Base-by-base conservation (phyloP, 2,113 vertebrate species). In the Mustela nigripes region DNA sequence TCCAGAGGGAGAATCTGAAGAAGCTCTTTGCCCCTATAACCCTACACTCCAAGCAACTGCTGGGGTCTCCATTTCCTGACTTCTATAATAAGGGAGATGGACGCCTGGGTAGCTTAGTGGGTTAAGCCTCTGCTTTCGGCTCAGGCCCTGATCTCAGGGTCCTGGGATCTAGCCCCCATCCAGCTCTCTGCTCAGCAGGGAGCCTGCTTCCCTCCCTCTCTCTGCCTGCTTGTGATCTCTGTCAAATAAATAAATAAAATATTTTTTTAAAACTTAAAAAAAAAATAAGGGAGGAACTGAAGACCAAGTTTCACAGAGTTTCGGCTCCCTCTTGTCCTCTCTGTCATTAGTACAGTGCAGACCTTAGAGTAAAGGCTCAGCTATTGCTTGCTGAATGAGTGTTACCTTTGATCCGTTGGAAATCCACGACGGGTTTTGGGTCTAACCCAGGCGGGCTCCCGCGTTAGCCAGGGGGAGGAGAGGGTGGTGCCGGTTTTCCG, bases 361-460 rank as follows among this genome's bases (percentile, higher is more conserved):
- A 31, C 19, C 0, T 71, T 16, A 45, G 14, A 16, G 9, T 4
- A 16, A 56, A 33, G 0, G 28, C 21, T 42, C 21, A 1, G 18
- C 4, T 15, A 28, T 4, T 5, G 74, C 56, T 22, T 3, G 36
- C 21, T 0, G 15, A 36, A 3, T 0, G 15, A n/a, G 24, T 0
- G 15, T 7, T 21, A 24, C 12, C 36, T 26, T 18, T 16, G 67
- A 92, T 65, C 28, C 78, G 7, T 5, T 48, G 48, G 0, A 31
- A 8, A 53, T 89, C 79, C 80, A 24, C 1, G 19, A 36, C 96
- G 6, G 39, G 74, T 42, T 97, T 82, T 78, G 7, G 4, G 1
- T 0, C 5, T 11, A 19, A 31, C 42, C 22, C 1, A 10, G 48
- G 9, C 39, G 0, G 21, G 33, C 7, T 6, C 18, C 8, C 8